A percentile compares a stretch with the other conserved stretches of the same genome.
Conservation (phyloP, 2,113 vertebrate species). For the Phyllostomus hastatus region DNA sequence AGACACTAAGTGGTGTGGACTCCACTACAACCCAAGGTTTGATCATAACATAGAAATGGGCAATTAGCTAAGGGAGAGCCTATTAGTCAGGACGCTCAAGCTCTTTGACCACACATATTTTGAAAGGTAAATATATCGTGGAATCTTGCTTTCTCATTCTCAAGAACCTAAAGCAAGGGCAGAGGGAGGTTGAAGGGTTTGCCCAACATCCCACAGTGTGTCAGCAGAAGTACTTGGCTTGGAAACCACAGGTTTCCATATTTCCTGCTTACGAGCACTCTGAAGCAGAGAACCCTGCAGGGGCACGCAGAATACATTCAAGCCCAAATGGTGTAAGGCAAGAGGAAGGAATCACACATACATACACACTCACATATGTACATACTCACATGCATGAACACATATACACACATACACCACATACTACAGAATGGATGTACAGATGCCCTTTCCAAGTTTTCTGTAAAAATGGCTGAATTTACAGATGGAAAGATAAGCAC, state of each 20-base stretch:
- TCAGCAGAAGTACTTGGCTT: background rate
- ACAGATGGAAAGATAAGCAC: background rate
- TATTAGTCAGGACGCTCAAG: background rate
- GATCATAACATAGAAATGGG: constrained; percentile 19
- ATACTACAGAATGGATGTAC: background rate
- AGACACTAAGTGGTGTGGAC: background rate
- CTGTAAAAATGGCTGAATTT: background rate
- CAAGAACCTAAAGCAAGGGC: background rate
- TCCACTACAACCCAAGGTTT: constrained; percentile 6
- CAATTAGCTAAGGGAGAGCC: background rate
- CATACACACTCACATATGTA: no score
- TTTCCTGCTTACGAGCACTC: background rate
- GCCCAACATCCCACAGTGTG: background rate
- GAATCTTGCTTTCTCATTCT: constrained; percentile 31
- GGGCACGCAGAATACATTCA: background rate
- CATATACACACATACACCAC: fast-evolving
- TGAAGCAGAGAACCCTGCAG: background rate
- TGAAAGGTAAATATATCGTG: constrained; percentile 38
- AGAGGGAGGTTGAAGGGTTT: background rate
- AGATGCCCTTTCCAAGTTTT: background rate
- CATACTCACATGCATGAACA: no score
- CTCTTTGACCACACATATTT: background rate
- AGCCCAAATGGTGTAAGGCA: background rate
- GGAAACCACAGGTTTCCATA: background rate
- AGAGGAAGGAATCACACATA: background rate